A percentile compares a stretch with the other conserved stretches of the same genome.
Evolutionary conservation across 2,797 vertebrate species (phyloP).

Genomic region (Momotus momota): DNA sequence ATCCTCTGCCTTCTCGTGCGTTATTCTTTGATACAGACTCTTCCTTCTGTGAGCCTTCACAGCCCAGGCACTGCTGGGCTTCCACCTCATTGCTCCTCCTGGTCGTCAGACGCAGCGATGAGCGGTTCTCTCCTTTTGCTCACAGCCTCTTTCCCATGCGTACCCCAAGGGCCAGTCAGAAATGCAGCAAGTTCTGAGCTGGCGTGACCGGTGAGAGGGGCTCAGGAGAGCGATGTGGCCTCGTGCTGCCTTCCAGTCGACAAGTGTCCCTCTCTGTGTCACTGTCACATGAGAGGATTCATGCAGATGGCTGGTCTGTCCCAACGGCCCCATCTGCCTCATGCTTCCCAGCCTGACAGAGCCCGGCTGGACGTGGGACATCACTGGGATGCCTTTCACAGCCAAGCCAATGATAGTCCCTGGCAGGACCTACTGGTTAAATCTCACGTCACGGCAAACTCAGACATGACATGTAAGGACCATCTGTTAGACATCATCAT

Average conservation of each 20-base stretch:
- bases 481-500: not conserved
- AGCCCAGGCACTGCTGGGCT: not conserved
- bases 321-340: not conserved
- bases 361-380: rapidly evolving
- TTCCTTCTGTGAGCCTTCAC: not conserved
- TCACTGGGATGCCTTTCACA: not conserved
- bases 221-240: not conserved
- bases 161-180: rapidly evolving
- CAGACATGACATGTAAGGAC: not conserved
- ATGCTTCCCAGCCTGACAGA: not conserved
- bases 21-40: not conserved
- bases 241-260: not conserved
- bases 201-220: not conserved
- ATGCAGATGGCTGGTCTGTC: not conserved
- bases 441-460: not conserved
- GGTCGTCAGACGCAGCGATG: not conserved
- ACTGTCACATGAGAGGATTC: not conserved
- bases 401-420: not conserved
- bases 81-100: not conserved
- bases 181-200: not conserved
- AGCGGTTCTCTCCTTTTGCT: not conserved
- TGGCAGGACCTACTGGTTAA: not conserved
- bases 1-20: not conserved
- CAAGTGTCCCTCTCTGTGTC: not conserved
- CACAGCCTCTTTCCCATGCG: not conserved